A percentile compares a stretch with the other conserved stretches of the same genome.
These are phyloP conservation scores for Galemys pyrenaicus DNA, from an alignment of 2,113 vertebrate species.

Conservation along the genomic window DNA sequence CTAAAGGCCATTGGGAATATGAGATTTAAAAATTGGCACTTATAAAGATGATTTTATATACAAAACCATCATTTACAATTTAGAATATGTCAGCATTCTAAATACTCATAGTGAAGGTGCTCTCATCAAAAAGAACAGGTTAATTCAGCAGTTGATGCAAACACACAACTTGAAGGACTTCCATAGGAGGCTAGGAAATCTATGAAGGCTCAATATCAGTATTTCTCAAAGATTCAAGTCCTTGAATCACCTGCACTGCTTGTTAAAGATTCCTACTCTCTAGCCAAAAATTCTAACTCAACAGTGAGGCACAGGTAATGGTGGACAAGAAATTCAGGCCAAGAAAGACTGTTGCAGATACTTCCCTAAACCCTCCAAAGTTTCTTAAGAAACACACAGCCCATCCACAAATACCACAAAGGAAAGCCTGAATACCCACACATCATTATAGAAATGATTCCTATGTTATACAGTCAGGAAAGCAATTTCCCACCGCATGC, in stretches of 20 bases:
- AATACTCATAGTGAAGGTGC: not conserved
- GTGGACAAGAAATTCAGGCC: not conserved
- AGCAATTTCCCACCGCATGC: not conserved
- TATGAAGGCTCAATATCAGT: not conserved
- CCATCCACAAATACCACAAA: not conserved
- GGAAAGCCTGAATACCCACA: not conserved
- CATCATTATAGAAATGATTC: not conserved
- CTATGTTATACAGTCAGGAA: not conserved
- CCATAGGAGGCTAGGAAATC: not conserved
- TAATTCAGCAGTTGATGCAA: not conserved
- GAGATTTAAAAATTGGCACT: conserved; percentile 34
- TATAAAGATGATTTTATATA: not conserved
- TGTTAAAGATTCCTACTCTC: not conserved
- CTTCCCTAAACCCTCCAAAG: not conserved
- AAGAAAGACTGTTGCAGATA: not conserved
- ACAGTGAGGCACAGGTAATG: not conserved
- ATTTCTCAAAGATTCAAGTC: not conserved
- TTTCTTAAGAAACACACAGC: not conserved
- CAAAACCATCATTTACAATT: not conserved
- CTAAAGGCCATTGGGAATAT: conserved; percentile 8
- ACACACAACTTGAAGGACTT: not conserved
- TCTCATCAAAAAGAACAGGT: not conserved
- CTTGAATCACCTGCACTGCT: not conserved
- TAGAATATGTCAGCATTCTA: not conserved
- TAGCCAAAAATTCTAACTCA: not conserved